These are phyloP conservation scores for Oikopleura dioica DNA, from an alignment of 23 tunicate species.

Conservation along the genomic window DNA sequence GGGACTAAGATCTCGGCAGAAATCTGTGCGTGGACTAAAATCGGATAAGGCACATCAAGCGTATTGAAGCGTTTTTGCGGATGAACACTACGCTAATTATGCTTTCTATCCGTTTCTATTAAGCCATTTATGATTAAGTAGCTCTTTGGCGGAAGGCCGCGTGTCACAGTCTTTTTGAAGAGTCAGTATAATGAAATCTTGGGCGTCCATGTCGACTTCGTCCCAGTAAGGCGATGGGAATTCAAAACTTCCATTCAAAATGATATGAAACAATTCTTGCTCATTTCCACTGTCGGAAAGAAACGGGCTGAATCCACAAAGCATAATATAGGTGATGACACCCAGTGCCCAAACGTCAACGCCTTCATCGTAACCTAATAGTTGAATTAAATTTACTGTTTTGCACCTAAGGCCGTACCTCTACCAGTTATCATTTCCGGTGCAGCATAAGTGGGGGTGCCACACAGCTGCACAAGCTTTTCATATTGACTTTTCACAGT, in stretches of 20 bases:
- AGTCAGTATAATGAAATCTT: not conserved
- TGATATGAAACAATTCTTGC: too few species aligned
- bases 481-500: not conserved
- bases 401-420: not conserved
- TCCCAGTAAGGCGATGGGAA: slow-evolving; percentile 4
- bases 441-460: slow-evolving; percentile 3
- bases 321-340: not conserved
- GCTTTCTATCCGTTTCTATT: too few species aligned
- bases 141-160: not conserved
- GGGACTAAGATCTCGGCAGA: too few species aligned
- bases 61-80: too few species aligned
- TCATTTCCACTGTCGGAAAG: too few species aligned
- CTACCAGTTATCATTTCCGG: not conserved
- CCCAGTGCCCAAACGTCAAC: slow-evolving; percentile 8
- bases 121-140: not conserved
- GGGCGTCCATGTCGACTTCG: not conserved
- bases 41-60: too few species aligned
- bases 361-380: not conserved
- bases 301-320: not conserved
- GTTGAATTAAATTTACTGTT: not conserved
- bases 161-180: not conserved
- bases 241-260: not conserved
- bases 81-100: too few species aligned
- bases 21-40: too few species aligned
- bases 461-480: not conserved